Evolutionary conservation across 1,140 invertebrate genomes (phyloP).

Genomic region (Gryllus bimaculatus): DNA sequence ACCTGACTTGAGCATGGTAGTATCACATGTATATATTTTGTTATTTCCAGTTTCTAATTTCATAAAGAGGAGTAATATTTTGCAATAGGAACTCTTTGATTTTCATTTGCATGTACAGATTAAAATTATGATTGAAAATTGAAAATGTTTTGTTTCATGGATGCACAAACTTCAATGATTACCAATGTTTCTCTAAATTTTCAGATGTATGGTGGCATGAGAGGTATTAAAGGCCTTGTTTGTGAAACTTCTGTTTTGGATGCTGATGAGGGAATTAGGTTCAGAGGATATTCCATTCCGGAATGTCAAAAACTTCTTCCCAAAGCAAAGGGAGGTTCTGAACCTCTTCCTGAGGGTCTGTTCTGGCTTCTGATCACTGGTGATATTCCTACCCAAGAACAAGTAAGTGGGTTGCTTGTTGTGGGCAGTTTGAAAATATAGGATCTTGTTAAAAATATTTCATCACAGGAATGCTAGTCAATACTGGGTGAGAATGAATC

Average conservation of each 20-base stretch:
- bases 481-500: no score
- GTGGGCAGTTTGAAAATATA: background rate
- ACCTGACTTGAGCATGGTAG: background rate
- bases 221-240: conserved; percentile 88
- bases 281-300: conserved; percentile 90
- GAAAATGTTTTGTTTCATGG: no score
- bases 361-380: conserved; percentile 94
- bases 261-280: conserved; percentile 90
- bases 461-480: background rate
- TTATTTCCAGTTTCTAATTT: background rate
- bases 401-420: conserved; percentile 38
- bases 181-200: conserved; percentile 19
- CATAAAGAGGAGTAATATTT: no score
- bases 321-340: conserved; percentile 70
- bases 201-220: conserved; percentile 95
- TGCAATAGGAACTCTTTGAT: no score
- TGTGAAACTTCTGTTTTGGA: conserved; percentile 94
- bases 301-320: conserved; percentile 88
- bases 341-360: conserved; percentile 90
- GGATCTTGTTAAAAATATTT: background rate
- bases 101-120: no score
- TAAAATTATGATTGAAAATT: no score
- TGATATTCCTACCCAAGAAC: conserved; percentile 75
- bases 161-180: no score
- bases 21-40: background rate